These are phyloP conservation scores for Cervus canadensis DNA, from an alignment of 2,113 vertebrate genomes.

Conservation along the genomic window DNA sequence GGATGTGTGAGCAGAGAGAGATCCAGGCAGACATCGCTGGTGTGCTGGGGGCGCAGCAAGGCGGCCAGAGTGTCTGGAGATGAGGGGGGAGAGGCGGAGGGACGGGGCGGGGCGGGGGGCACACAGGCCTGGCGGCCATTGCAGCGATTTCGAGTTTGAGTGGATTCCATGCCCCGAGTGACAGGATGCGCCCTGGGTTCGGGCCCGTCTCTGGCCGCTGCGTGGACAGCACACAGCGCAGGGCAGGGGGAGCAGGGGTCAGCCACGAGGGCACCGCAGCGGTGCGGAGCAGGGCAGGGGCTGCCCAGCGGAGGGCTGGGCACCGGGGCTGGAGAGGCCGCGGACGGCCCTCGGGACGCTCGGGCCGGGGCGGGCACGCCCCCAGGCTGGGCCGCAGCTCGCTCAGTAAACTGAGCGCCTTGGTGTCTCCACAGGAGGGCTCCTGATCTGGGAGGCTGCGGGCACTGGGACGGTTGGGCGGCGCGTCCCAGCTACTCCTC, in stretches of 20 bases:
- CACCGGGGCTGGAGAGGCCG: not conserved
- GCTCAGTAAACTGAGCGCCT: not conserved
- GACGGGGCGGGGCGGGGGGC: accelerated
- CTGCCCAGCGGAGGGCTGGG: not conserved
- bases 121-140: accelerated
- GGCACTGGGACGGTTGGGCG: accelerated
- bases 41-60: not conserved
- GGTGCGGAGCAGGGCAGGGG: not conserved
- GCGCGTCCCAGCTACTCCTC: not conserved
- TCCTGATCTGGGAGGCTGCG: not conserved
- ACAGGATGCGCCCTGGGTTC: not conserved
- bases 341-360: too few relatives aligned
- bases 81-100: not conserved
- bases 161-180: accelerated
- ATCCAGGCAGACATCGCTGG: accelerated
- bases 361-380: not conserved
- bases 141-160: accelerated
- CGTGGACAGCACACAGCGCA: accelerated
- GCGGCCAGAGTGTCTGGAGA: not conserved
- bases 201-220: not conserved
- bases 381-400: not conserved
- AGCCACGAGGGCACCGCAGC: not conserved
- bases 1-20: not conserved
- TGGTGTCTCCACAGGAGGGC: not conserved
- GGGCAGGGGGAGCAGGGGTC: not conserved